Evolutionary conservation across 2,888 invertebrate species (phyloP), one percentile per base, ranked within the genome.

Genomic region (Morpho deidamia): DNA sequence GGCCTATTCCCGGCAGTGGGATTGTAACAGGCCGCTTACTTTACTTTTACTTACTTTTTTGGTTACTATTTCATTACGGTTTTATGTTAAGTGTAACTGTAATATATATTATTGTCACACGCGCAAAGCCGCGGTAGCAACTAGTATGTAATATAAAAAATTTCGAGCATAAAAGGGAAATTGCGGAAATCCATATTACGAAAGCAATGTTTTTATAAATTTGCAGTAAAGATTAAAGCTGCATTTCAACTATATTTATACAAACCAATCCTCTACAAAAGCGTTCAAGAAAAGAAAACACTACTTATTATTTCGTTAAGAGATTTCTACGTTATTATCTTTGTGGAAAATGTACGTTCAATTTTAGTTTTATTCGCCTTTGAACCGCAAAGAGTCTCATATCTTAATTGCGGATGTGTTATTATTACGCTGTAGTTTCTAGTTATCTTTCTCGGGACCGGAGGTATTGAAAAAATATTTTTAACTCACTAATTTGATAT

Each of bases 301-400:
- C 38, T 34, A 35, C 53, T 49, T 53, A 49, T 49, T 53, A 49
- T 53, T 53, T 49, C 44, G 48, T 11, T 35, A 34, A 44, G 43
- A 53, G 48, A 49, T 44, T 53, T 49, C 44, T 34, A 44, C 38
- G 33, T 53, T 44, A 40, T 39, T 53, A 49, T 53, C 43, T 53
- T 44, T 53, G 47, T 44, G 44, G 46, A 35, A 53, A 49, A 49
- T 49, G 44, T 44, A 44, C 44, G 44, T 44, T 44, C 34, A 40
- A 44, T 38, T 44, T 49, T 40, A 12, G 35, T 49, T 49, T 49
- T 49, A 42, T 49, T 41, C n/a, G 42, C 14, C 49, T 49, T 48
- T 40, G 40, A 48, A 48, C 33, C 40, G 40, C 40, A 33, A 39
- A 39, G 12, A 11, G 33, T 10, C 40, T 39, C 8, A 8, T 32